Conservation (phyloP, 1,140 invertebrate species). For the Leucophenga varia region DNA sequence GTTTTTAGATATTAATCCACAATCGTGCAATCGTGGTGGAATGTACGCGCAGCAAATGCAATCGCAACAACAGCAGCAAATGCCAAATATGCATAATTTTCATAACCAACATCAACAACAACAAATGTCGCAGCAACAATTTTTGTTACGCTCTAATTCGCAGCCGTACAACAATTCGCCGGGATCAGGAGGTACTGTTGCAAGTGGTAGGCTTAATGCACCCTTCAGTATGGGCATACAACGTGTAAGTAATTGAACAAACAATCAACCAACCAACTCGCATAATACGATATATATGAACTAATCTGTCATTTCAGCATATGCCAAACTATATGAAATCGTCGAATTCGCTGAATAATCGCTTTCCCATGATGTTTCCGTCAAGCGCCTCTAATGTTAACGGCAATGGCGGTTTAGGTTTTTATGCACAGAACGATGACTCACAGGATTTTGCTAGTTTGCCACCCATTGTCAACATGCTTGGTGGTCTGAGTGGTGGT, state of each 20-base stretch:
- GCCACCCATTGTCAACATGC: constrained; percentile 47
- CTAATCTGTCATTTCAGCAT: constrained; percentile 3
- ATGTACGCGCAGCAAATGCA: constrained; percentile 16
- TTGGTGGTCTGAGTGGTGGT: constrained; percentile 22
- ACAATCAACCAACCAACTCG: too few species aligned
- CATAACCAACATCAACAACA: constrained; percentile 18
- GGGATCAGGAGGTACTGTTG: neutral
- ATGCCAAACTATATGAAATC: constrained; percentile 29
- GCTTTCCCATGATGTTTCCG: constrained; percentile 46
- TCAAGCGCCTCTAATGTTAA: constrained; percentile 9
- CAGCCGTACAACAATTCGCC: constrained; percentile 29
- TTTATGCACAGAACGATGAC: constrained; percentile 29
- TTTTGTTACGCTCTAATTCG: constrained; percentile 30
- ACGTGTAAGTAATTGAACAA: too few species aligned
- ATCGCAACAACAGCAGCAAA: constrained; percentile 20
- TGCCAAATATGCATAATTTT: constrained; percentile 4
- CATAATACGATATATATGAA: neutral
- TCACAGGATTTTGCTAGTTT: constrained; percentile 48
- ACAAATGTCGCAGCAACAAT: constrained; percentile 23
- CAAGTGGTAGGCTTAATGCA: constrained; percentile 17
- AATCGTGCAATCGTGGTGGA: constrained; percentile 19
- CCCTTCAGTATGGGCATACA: constrained; percentile 51
- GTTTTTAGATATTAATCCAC: constrained; percentile 50
- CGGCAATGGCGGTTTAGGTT: constrained; percentile 26
- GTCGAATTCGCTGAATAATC: constrained; percentile 35